phyloP scores from a whole-genome alignment of 2,888 invertebrate genomes.

The Ophonus ardosiacus region DNA sequence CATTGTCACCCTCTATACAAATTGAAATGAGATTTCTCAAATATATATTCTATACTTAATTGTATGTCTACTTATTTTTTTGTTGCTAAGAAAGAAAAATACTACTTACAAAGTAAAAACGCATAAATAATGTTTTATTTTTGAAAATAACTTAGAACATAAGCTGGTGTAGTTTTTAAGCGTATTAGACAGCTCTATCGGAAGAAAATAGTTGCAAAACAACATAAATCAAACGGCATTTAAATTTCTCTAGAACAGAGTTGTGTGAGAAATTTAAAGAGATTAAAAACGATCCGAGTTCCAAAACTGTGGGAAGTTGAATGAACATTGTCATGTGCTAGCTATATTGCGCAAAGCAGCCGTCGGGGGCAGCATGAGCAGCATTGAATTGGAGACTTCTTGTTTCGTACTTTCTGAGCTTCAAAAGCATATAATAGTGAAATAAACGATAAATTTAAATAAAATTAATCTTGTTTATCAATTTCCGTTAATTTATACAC shows the following conservation, averaged over 20 bases:
- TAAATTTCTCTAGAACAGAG: conserved; percentile 68
- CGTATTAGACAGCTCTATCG: background rate
- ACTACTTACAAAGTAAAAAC: too few species aligned
- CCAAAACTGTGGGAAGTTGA: conserved; percentile 35
- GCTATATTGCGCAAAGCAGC: background rate
- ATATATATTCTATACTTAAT: too few species aligned
- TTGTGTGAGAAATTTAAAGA: conserved; percentile 69
- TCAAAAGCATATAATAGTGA: background rate
- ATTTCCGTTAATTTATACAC: too few species aligned
- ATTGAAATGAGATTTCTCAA: too few species aligned
- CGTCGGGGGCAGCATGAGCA: background rate
- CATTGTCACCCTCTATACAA: too few species aligned
- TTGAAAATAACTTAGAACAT: conserved; percentile 13
- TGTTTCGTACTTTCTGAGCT: background rate
- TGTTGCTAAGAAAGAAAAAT: too few species aligned
- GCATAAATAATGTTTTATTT: background rate
- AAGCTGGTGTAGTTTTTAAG: conserved; percentile 12
- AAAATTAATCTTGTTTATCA: too few species aligned
- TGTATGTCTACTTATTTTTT: too few species aligned
- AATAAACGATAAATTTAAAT: background rate
- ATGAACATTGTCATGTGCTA: conserved; percentile 18
- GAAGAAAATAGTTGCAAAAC: conserved; percentile 24
- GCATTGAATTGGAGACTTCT: background rate
- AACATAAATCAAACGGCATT: conserved; percentile 70
- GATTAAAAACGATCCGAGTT: conserved; percentile 70